These are phyloP conservation scores for Heliconius cydno DNA, from an alignment of 2,888 invertebrate genomes.

Conservation along the genomic window DNA sequence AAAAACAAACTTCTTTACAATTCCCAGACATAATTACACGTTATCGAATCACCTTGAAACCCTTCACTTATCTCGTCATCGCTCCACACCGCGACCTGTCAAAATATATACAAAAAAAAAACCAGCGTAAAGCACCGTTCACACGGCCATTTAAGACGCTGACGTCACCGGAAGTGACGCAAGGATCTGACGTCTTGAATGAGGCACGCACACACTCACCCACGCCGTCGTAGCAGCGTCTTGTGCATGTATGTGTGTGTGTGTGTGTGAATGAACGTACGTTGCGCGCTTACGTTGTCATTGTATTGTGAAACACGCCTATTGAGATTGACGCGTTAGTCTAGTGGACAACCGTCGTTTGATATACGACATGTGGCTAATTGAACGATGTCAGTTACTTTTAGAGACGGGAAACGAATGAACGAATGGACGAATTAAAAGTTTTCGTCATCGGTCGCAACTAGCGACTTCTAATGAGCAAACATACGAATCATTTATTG, in stretches of 20 bases:
- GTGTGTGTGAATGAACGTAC: constrained; percentile 74
- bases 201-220: constrained; percentile 67
- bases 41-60: constrained; percentile 57
- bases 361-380: constrained; percentile 64
- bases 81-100: constrained; percentile 62
- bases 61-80: constrained; percentile 67
- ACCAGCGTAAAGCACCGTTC: constrained; percentile 65
- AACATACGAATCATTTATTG: constrained; percentile 59
- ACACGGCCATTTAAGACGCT: constrained; percentile 78
- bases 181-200: constrained; percentile 74
- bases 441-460: constrained; percentile 54
- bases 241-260: constrained; percentile 61
- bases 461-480: constrained; percentile 63
- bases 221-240: constrained; percentile 47
- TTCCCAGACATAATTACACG: constrained; percentile 58
- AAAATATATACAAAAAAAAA: constrained; percentile 59
- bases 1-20: constrained; percentile 41
- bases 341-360: constrained; percentile 65
- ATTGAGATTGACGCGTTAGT: constrained; percentile 71
- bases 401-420: constrained; percentile 56
- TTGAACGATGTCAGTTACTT: constrained; percentile 69
- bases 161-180: constrained; percentile 78
- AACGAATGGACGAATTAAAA: constrained; percentile 53
- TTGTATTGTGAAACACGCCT: constrained; percentile 61
- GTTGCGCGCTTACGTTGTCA: constrained; percentile 61